These are phyloP conservation scores for Stigmatopora nigra DNA, from an alignment of 2,113 vertebrate genomes.

Conservation along the genomic window DNA sequence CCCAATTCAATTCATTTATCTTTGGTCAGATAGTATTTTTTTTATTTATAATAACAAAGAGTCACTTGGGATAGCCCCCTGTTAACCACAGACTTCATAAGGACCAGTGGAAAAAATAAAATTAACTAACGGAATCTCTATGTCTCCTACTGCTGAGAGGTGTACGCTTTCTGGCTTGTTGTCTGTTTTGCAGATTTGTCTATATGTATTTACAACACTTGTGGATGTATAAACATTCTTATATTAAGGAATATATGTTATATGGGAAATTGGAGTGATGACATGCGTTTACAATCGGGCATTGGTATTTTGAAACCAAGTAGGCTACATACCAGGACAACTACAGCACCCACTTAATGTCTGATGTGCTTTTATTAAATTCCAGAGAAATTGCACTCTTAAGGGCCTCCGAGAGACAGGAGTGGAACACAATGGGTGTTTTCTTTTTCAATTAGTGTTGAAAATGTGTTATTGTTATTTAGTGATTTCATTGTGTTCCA, in stretches of 20 bases:
- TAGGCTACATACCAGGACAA: neutral
- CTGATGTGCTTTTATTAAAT: neutral
- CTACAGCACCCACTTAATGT: neutral
- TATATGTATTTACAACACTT: neutral
- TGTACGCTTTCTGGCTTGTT: neutral
- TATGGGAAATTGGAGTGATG: neutral
- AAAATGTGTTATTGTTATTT: neutral
- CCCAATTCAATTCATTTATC: conserved; percentile 10
- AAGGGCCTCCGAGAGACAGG: neutral
- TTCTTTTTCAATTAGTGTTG: neutral
- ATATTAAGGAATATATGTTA: neutral
- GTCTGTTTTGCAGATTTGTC: neutral
- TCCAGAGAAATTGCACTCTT: neutral
- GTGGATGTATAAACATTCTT: neutral
- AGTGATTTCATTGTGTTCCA: neutral
- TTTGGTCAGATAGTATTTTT: conserved; percentile 8
- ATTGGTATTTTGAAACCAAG: neutral
- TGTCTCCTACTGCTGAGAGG: neutral
- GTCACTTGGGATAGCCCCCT: neutral
- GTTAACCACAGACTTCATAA: neutral
- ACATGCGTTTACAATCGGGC: neutral
- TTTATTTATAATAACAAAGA: too few relatives aligned
- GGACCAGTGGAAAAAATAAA: neutral
- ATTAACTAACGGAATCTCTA: neutral
- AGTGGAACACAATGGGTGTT: neutral